Evolutionary conservation across 2,797 vertebrate genomes (phyloP).

Genomic region (Tarsius wallacei): DNA sequence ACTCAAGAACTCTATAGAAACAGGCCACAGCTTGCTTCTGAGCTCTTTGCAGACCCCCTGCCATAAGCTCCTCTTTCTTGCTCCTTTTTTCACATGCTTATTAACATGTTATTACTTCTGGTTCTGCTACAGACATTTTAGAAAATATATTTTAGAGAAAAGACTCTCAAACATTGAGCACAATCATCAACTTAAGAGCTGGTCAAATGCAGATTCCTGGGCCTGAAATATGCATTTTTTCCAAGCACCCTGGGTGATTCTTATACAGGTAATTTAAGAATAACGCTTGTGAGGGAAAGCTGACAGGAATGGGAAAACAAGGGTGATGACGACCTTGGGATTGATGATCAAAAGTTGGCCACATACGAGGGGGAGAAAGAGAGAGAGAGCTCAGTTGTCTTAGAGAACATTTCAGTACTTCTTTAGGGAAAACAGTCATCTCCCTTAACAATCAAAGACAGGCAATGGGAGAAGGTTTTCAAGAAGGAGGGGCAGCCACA

Average conservation of each 20-base stretch:
- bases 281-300: neutral
- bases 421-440: neutral
- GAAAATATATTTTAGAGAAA: slow-evolving; percentile 6
- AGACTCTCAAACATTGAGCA: neutral
- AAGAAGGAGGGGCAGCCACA: neutral
- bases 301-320: neutral
- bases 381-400: neutral
- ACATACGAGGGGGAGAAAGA: neutral
- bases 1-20: neutral
- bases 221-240: neutral
- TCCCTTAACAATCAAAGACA: neutral
- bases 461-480: neutral
- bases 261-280: neutral
- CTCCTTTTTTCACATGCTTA: neutral
- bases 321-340: neutral
- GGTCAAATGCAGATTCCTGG: neutral
- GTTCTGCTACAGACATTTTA: neutral
- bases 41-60: neutral
- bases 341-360: neutral
- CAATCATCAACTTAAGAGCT: neutral
- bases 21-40: neutral
- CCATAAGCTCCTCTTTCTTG: neutral
- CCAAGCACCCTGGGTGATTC: neutral
- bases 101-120: neutral
- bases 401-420: neutral